Percentiles rank a stretch among this genome's conserved stretches.
phyloP scores from a whole-genome alignment of 2,113 vertebrate species.

The Sylvietta virens region DNA sequence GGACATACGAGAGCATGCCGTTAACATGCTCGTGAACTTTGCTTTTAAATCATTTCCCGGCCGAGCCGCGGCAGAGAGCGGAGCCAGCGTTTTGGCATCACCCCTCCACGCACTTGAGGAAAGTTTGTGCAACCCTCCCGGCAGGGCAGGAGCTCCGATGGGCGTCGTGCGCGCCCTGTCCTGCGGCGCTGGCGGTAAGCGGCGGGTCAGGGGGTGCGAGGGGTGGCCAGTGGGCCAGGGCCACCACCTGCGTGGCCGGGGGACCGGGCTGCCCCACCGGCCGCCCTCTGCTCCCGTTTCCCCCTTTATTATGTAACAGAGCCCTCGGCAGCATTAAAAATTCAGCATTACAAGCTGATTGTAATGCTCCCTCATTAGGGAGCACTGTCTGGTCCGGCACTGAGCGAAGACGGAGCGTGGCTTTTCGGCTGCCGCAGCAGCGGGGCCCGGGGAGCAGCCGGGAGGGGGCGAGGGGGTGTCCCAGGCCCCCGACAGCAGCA shows the following conservation, averaged over 20 bases:
- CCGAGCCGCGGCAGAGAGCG: neutral
- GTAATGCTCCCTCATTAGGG: constrained; percentile 77
- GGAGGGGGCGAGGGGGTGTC: neutral
- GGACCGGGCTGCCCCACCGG: neutral
- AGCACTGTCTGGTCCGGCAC: constrained; percentile 73
- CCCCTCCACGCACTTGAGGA: constrained; percentile 18
- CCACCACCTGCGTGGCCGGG: neutral
- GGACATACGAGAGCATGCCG: constrained; percentile 46
- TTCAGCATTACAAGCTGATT: constrained; percentile 80
- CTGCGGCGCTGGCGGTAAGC: constrained; percentile 24
- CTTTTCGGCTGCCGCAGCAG: constrained; percentile 61
- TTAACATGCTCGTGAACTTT: constrained; percentile 49
- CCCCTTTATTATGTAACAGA: constrained; percentile 82
- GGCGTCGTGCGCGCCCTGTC: neutral
- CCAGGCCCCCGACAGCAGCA: neutral
- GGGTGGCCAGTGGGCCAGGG: neutral
- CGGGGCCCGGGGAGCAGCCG: neutral
- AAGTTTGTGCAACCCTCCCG: constrained; percentile 26
- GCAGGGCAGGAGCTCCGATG: constrained; percentile 53
- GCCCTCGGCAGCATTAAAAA: constrained; percentile 77
- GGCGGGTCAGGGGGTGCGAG: neutral
- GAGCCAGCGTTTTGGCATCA: neutral
- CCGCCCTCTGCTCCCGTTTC: constrained; percentile 46
- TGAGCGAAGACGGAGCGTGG: constrained; percentile 54
- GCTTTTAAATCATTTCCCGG: constrained; percentile 52